Base-by-base conservation (phyloP, 2,113 vertebrate genomes). In the Zosterops japonicus region DNA sequence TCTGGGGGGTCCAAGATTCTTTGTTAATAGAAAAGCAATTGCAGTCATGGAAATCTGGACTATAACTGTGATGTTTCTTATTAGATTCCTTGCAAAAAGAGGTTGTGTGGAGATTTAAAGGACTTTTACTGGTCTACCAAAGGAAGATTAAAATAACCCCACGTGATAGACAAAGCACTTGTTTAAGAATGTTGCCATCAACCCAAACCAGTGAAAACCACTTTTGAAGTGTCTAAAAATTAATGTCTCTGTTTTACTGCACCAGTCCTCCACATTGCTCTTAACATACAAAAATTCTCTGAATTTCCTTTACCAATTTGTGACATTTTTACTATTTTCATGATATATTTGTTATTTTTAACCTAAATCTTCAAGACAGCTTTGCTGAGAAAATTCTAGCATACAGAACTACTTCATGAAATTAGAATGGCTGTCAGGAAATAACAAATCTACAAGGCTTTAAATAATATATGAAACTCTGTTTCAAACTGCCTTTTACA, bases 381-480 rank as follows among this genome's bases (percentile, higher is more conserved):
- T 86, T 59, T 9, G 6, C 35, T 70, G 55, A 85, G 46, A 92
- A 92, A 79, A 75, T 89, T 90, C 36, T 47, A 94, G 39, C 22
- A 80, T 74, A 59, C 8, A 35, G 59, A 91, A 60, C 6, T 16
- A 2, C 50, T 90, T 79, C 60, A 52, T 89, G 74, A 80, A 85
- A 89, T 90, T 64, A 93, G 71, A 92, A 94, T 89, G 81, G 67
- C 77, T 12, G 2, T 89, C 76, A 95, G 86, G 57, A 97, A 92
- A 82, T 67, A 93, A 65, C 59, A 94, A 86, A 89, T 61, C 65
- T 89, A 60, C 53, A 65, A 85, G 57, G 70, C 41, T 86, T 89
- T 96, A 95, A 96, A 93, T 95, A 91, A 92, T 90, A 31, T 55
- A 92, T 81, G 55, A 70, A 89, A 90, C 53, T 89, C 74, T 65